phyloP scores from a whole-genome alignment of 2,888 invertebrate species.

The Lasioglossum zephyrum region DNA sequence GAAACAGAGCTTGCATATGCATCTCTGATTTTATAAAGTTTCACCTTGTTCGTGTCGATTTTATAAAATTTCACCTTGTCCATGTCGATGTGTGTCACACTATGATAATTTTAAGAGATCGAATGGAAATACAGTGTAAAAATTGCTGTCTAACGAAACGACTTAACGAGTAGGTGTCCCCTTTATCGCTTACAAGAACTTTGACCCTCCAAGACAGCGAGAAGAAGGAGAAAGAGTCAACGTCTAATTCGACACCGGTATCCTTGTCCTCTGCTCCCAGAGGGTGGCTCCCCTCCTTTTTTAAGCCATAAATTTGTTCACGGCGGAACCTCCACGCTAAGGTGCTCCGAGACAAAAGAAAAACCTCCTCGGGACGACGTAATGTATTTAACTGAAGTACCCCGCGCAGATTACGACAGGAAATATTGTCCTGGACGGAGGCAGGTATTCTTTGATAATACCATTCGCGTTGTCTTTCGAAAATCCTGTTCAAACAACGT shows the following conservation, averaged over 20 bases:
- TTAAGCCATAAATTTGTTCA: slow-evolving; percentile 81
- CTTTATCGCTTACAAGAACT: slow-evolving; percentile 84
- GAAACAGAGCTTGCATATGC: neutral
- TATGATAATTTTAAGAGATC: neutral
- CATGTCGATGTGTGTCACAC: neutral
- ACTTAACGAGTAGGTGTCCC: slow-evolving; percentile 82
- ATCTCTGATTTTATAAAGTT: neutral
- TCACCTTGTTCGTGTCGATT: neutral
- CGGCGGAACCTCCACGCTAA: slow-evolving; percentile 75
- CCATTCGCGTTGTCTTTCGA: slow-evolving; percentile 36
- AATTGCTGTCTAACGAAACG: slow-evolving; percentile 68
- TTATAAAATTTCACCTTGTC: neutral
- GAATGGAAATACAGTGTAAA: neutral
- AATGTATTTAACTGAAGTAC: slow-evolving; percentile 82
- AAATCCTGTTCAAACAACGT: slow-evolving; percentile 45
- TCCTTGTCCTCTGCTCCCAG: slow-evolving; percentile 57
- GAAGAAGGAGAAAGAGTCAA: slow-evolving; percentile 45
- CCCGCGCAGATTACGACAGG: slow-evolving; percentile 78
- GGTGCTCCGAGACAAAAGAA: slow-evolving; percentile 81
- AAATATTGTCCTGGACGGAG: slow-evolving; percentile 70
- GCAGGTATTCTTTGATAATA: slow-evolving; percentile 56
- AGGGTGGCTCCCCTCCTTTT: slow-evolving; percentile 70
- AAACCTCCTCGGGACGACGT: slow-evolving; percentile 76
- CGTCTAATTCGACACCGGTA: slow-evolving; percentile 69
- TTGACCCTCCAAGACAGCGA: slow-evolving; percentile 75